These are phyloP conservation scores for Tiphia femorata DNA, from an alignment of 2,888 invertebrate genomes.

Conservation along the genomic window DNA sequence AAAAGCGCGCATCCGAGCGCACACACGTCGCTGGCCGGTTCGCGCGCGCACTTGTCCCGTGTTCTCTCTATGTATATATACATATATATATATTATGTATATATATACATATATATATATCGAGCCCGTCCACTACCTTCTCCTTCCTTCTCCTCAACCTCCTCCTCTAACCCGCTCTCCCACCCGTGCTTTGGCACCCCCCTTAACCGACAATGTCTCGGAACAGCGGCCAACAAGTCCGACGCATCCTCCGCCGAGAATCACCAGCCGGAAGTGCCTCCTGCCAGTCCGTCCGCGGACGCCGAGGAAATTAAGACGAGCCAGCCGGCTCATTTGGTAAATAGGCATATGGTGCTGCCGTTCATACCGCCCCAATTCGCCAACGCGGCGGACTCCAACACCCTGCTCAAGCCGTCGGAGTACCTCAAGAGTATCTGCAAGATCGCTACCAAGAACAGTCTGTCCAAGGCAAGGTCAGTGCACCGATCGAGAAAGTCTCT, in stretches of 20 bases:
- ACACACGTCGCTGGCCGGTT: no score
- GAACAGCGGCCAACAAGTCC: conserved; percentile 67
- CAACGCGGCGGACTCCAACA: conserved; percentile 81
- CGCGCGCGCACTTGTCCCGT: not conserved
- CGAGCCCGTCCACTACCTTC: no score
- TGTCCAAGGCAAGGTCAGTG: conserved; percentile 65
- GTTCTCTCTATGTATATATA: not conserved
- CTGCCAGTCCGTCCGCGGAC: conserved; percentile 69
- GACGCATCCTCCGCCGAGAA: conserved; percentile 54
- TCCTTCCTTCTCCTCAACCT: conserved; percentile 19
- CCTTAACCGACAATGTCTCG: no score
- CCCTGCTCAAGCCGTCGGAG: conserved; percentile 92
- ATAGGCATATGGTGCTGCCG: conserved; percentile 87
- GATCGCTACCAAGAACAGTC: conserved; percentile 52
- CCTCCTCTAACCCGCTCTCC: conserved; percentile 27
- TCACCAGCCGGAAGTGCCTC: conserved; percentile 60
- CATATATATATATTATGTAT: conserved; percentile 39
- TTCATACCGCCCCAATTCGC: conserved; percentile 94
- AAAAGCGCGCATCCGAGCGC: conserved; percentile 18
- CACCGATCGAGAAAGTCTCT: no score
- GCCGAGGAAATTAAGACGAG: conserved; percentile 59
- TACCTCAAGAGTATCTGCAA: conserved; percentile 87
- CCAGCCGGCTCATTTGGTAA: conserved; percentile 75
- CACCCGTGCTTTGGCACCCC: conserved; percentile 7
- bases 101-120: conserved; percentile 36